Conservation (phyloP, 2,113 vertebrate genomes). For the Pseudopipra pipra region DNA sequence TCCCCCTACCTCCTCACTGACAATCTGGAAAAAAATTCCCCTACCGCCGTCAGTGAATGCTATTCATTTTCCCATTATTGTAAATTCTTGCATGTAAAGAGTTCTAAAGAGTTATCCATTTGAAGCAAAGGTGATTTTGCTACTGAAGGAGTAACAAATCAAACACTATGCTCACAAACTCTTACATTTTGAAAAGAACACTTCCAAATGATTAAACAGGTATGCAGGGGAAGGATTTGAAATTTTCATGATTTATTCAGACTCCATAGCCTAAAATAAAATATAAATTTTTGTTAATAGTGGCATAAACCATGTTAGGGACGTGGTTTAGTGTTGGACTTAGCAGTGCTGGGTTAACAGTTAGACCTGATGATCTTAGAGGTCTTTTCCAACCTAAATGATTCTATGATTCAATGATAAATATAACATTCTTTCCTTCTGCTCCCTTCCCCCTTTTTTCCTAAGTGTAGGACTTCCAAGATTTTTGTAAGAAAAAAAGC, state of each 20-base stretch:
- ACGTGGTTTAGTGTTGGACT: background rate
- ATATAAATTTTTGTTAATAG: constrained; percentile 64
- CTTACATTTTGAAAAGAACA: constrained; percentile 69
- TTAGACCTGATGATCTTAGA: background rate
- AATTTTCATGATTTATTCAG: constrained; percentile 64
- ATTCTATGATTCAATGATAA: background rate
- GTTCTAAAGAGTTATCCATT: background rate
- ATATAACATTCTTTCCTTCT: constrained; percentile 49
- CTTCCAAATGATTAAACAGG: constrained; percentile 70
- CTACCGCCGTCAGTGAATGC: background rate
- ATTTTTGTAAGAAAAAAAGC: constrained; percentile 67
- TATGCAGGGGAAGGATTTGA: constrained; percentile 51
- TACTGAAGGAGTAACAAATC: constrained; percentile 54
- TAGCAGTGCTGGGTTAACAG: background rate
- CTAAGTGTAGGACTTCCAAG: constrained; percentile 52
- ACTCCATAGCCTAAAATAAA: constrained; percentile 58
- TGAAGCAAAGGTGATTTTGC: constrained; percentile 18
- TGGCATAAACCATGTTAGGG: constrained; percentile 3
- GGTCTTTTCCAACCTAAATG: background rate
- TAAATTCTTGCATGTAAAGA: background rate
- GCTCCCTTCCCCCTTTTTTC: background rate
- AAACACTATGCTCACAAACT: constrained; percentile 64
- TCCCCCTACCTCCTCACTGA: background rate
- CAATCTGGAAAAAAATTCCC: background rate
- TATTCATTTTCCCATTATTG: background rate